Evolutionary conservation across 2,113 vertebrate species (phyloP).

Genomic region (Acinonyx jubatus): DNA sequence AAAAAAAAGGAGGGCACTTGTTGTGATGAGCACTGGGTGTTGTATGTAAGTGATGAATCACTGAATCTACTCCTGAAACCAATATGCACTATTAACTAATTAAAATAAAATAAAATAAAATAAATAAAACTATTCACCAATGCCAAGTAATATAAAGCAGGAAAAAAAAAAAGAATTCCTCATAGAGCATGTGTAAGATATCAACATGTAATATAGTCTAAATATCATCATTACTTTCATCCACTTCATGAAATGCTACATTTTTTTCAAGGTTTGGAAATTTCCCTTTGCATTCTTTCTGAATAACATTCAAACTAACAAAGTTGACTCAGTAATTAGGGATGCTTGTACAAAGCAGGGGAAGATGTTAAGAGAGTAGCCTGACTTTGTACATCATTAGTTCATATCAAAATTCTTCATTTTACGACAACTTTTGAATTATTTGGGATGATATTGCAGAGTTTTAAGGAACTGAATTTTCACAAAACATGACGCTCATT

Average conservation of each 20-base stretch:
- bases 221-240: conserved; percentile 34
- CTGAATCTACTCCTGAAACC: too few relatives aligned
- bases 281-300: not conserved
- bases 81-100: too few relatives aligned
- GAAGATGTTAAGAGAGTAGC: not conserved
- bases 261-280: not conserved
- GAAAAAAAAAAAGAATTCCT: not conserved
- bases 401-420: not conserved
- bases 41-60: too few relatives aligned
- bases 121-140: too few relatives aligned
- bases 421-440: not conserved
- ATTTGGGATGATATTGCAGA: not conserved
- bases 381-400: not conserved
- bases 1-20: too few relatives aligned
- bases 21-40: too few relatives aligned
- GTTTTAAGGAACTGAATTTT: not conserved
- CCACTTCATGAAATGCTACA: not conserved
- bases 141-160: too few relatives aligned
- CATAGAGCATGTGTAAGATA: not conserved
- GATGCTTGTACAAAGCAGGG: not conserved
- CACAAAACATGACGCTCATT: not conserved
- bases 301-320: not conserved
- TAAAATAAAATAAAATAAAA: too few relatives aligned
- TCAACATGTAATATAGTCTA: not conserved
- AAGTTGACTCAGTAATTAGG: not conserved